Percentiles rank a stretch among this genome's conserved stretches.
phyloP scores from a whole-genome alignment of 2,888 invertebrate genomes.

The Heteromurus nitidus region DNA sequence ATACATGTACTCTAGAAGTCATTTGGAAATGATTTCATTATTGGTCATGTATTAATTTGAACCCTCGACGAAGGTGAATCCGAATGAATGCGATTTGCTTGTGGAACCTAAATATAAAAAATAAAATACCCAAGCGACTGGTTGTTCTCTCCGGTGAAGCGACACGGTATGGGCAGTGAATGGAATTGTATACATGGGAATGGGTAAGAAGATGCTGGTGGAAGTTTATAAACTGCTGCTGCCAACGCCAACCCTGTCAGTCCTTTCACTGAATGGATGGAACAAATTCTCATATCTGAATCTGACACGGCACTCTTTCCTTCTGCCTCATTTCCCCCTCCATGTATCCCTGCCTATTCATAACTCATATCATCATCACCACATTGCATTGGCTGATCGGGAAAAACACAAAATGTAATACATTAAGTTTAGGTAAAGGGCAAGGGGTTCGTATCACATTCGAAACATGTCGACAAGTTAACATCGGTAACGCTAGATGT shows the following conservation, averaged over 20 bases:
- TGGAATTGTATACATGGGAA: not conserved
- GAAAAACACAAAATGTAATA: conserved; percentile 20
- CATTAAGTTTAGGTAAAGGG: not conserved
- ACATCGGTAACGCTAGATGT: too few relatives aligned
- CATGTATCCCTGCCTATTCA: conserved; percentile 61
- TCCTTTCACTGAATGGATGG: conserved; percentile 54
- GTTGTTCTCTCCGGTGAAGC: too few relatives aligned
- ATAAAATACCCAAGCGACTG: too few relatives aligned
- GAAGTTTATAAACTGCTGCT: conserved; percentile 52
- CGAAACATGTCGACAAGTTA: too few relatives aligned
- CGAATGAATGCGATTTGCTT: too few relatives aligned
- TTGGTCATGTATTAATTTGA: too few relatives aligned
- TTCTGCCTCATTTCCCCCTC: conserved; percentile 65
- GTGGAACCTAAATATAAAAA: too few relatives aligned
- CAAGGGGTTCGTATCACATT: too few relatives aligned
- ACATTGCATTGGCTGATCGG: conserved; percentile 29
- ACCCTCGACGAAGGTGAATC: too few relatives aligned
- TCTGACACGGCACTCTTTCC: conserved; percentile 62
- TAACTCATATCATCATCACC: conserved; percentile 61
- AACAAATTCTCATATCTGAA: conserved; percentile 66
- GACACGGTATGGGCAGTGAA: not conserved
- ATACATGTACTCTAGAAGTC: too few relatives aligned
- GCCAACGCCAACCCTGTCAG: conserved; percentile 55
- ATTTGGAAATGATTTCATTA: too few relatives aligned
- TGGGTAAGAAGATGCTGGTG: conserved; percentile 15